These are phyloP conservation scores for Ctenoplectra terminalis DNA, from an alignment of 1,140 invertebrate species.

Conservation along the genomic window DNA sequence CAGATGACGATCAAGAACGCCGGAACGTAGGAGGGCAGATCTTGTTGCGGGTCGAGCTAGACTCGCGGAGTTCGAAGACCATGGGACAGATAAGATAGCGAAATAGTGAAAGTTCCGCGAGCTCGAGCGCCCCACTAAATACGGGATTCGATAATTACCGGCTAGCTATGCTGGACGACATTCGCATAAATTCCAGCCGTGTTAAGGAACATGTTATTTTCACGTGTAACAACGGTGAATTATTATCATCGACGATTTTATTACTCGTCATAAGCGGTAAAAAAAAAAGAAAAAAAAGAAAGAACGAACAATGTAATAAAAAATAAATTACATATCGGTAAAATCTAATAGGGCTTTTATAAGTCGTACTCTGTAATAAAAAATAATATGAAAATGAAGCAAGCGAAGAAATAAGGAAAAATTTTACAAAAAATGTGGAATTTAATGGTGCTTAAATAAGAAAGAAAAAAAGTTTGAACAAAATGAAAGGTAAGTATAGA, in stretches of 20 bases:
- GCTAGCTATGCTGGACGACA: background rate
- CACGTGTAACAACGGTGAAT: too few relatives aligned
- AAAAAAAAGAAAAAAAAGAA: too few relatives aligned
- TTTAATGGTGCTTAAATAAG: background rate
- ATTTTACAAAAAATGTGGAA: too few relatives aligned
- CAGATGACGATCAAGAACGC: conserved; percentile 63
- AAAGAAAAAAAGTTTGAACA: background rate
- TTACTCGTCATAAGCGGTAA: too few relatives aligned
- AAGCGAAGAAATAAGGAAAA: too few relatives aligned
- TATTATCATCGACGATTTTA: background rate
- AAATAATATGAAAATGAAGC: too few relatives aligned
- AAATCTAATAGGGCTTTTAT: too few relatives aligned
- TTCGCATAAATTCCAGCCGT: conserved; percentile 9
- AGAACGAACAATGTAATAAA: too few relatives aligned
- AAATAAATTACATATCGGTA: too few relatives aligned
- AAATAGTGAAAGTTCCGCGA: conserved; percentile 49
- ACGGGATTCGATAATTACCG: conserved; percentile 42
- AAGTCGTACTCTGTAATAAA: too few relatives aligned
- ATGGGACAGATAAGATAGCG: conserved; percentile 52
- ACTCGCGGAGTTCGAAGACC: conserved; percentile 42
- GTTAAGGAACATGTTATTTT: background rate
- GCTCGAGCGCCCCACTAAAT: conserved; percentile 28
- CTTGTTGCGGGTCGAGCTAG: conserved; percentile 35
- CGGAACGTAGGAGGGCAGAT: conserved; percentile 46
- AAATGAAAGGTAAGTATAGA: rapidly evolving